phyloP scores from a whole-genome alignment of 1,140 invertebrate genomes.

The Zaprionus ghesquierei region DNA sequence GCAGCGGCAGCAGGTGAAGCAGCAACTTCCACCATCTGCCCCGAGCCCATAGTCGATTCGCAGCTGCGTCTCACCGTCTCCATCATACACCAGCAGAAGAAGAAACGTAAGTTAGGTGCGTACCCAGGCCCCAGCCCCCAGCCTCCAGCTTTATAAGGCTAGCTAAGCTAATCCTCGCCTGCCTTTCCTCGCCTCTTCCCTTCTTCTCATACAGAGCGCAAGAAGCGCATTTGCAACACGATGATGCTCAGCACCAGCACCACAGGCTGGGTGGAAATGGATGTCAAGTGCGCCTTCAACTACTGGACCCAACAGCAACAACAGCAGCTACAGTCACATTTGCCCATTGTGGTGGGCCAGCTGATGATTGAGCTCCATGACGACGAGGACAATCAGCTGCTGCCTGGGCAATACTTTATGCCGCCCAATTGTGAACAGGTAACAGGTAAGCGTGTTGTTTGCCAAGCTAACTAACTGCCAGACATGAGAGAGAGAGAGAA shows the following conservation, averaged over 20 bases:
- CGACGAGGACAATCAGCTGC: conserved; percentile 74
- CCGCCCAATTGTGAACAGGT: conserved; percentile 79
- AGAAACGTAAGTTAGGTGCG: conserved; percentile 72
- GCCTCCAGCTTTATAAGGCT: not conserved
- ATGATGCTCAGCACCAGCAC: conserved; percentile 68
- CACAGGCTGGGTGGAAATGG: conserved; percentile 80
- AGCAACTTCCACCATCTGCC: conserved; percentile 25
- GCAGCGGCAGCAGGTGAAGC: not conserved
- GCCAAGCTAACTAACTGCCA: conserved; percentile 72
- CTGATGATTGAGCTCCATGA: conserved; percentile 80
- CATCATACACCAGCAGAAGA: conserved; percentile 71
- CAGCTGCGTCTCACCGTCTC: conserved; percentile 78
- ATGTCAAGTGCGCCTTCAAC: conserved; percentile 73
- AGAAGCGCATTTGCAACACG: conserved; percentile 81
- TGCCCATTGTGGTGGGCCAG: conserved; percentile 56
- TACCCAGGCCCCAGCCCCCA: conserved; percentile 2
- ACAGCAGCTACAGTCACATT: conserved; percentile 20
- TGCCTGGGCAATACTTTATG: conserved; percentile 73
- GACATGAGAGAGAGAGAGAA: conserved; percentile 16
- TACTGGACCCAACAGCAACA: conserved; percentile 70
- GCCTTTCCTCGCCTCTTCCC: not conserved
- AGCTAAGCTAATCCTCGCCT: not conserved
- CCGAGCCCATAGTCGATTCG: conserved; percentile 53
- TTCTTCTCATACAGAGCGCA: conserved; percentile 51
- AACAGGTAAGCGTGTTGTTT: conserved; percentile 82